phyloP scores from a whole-genome alignment of 2,113 vertebrate species.

The Carassius carassius region DNA sequence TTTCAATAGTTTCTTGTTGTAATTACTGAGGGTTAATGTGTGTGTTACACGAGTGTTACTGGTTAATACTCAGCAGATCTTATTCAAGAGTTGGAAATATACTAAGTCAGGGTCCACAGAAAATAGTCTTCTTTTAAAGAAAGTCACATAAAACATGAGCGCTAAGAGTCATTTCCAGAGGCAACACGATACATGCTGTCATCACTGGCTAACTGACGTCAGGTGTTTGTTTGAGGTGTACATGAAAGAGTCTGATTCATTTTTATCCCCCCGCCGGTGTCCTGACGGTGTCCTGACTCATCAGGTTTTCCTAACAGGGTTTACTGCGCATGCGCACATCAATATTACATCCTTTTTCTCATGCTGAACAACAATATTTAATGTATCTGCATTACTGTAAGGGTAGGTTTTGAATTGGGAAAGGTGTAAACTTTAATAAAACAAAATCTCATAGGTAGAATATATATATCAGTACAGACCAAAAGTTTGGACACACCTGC shows the following conservation, averaged over 20 bases:
- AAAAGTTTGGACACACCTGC: too few species aligned
- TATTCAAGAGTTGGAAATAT: not conserved
- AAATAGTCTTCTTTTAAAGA: not conserved
- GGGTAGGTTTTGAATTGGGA: too few species aligned
- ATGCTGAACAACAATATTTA: too few species aligned
- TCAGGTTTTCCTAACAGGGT: too few species aligned
- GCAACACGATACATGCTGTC: not conserved
- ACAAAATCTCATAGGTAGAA: too few species aligned
- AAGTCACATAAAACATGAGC: not conserved
- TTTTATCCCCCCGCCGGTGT: not conserved
- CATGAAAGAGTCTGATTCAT: slow-evolving; percentile 15
- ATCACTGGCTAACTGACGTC: not conserved
- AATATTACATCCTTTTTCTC: too few species aligned
- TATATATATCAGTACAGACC: too few species aligned
- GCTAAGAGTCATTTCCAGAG: not conserved
- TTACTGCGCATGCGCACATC: too few species aligned
- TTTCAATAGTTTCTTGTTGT: too few species aligned
- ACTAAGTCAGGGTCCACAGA: not conserved
- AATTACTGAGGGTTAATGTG: not conserved
- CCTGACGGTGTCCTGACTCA: too few species aligned
- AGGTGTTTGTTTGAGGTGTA: slow-evolving; percentile 5
- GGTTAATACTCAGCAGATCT: not conserved
- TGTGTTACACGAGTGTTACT: not conserved
- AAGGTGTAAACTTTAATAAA: too few species aligned
- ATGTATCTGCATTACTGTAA: too few species aligned